These are phyloP conservation scores for Corydoras sp. DNA, from an alignment of 2,113 vertebrate genomes.

Conservation along the genomic window DNA sequence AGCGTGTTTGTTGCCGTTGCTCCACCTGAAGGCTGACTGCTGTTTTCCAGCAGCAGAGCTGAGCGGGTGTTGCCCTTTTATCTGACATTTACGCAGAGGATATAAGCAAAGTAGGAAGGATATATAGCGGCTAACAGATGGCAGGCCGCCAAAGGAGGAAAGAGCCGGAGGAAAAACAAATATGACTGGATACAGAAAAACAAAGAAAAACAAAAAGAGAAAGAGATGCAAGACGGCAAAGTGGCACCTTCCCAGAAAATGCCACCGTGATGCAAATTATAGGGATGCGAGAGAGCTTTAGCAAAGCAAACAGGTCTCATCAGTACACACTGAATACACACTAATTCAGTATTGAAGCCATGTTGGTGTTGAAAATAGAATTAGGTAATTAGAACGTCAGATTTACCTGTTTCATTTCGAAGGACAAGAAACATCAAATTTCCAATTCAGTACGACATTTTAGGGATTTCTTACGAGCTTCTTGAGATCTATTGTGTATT, in stretches of 20 bases:
- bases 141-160: background rate
- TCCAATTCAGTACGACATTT: too few relatives aligned
- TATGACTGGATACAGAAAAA: background rate
- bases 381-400: too few relatives aligned
- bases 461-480: too few relatives aligned
- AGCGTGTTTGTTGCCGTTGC: slow-evolving; percentile 17
- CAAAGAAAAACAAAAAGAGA: slow-evolving; percentile 28
- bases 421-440: too few relatives aligned
- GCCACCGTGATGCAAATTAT: background rate
- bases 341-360: too few relatives aligned
- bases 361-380: too few relatives aligned
- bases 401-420: too few relatives aligned
- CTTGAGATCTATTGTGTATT: too few relatives aligned
- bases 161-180: slow-evolving; percentile 7
- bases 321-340: too few relatives aligned
- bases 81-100: slow-evolving; percentile 47
- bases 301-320: too few relatives aligned
- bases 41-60: slow-evolving; percentile 33
- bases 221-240: slow-evolving; percentile 2
- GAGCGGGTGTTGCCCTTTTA: slow-evolving; percentile 39
- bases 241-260: background rate
- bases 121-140: slow-evolving; percentile 16
- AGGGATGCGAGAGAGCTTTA: background rate
- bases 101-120: slow-evolving; percentile 26
- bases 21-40: slow-evolving; percentile 28